Percentiles rank a stretch among this genome's conserved stretches.
phyloP scores from a whole-genome alignment of 37 sponge, comb jelly and placozoan species.

The Agelas oroides region DNA sequence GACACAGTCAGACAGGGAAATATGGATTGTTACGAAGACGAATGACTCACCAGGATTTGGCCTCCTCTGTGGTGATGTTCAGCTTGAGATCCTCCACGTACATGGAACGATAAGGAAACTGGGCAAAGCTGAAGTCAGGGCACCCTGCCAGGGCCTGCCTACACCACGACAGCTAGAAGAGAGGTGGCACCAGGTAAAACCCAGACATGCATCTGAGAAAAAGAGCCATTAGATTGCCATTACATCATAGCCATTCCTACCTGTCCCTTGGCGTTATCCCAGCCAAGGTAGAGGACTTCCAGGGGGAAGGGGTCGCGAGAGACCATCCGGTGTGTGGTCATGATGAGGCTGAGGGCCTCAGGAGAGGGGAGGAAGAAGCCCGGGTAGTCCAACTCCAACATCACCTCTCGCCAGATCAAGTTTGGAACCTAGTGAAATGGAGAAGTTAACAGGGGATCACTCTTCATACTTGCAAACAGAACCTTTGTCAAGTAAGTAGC shows the following conservation, averaged over 20 bases:
- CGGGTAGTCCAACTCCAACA: constrained; percentile 91
- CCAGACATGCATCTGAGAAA: too few relatives aligned
- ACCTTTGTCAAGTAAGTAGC: neutral
- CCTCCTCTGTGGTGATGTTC: constrained; percentile 36
- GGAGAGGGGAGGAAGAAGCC: constrained; percentile 88
- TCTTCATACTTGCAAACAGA: too few relatives aligned
- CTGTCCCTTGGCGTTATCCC: constrained; percentile 83
- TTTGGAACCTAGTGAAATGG: constrained; percentile 55
- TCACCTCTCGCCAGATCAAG: constrained; percentile 94
- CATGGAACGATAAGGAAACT: constrained; percentile 62
- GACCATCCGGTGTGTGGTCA: constrained; percentile 79
- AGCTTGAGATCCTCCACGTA: constrained; percentile 64
- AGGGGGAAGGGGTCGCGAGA: constrained; percentile 82
- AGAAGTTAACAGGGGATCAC: too few relatives aligned
- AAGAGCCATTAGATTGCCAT: neutral
- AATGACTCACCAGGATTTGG: constrained; percentile 67
- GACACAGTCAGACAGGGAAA: too few relatives aligned
- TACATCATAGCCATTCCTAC: constrained; percentile 7
- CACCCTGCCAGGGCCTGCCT: constrained; percentile 80
- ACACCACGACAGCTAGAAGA: constrained; percentile 73
- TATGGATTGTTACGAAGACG: too few relatives aligned
- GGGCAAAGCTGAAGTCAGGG: constrained; percentile 88
- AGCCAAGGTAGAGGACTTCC: constrained; percentile 72
- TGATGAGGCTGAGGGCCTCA: constrained; percentile 86
- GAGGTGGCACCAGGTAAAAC: too few relatives aligned